These are phyloP conservation scores for Melanogrammus aeglefinus DNA, from an alignment of 2,797 vertebrate genomes.

Conservation along the genomic window DNA sequence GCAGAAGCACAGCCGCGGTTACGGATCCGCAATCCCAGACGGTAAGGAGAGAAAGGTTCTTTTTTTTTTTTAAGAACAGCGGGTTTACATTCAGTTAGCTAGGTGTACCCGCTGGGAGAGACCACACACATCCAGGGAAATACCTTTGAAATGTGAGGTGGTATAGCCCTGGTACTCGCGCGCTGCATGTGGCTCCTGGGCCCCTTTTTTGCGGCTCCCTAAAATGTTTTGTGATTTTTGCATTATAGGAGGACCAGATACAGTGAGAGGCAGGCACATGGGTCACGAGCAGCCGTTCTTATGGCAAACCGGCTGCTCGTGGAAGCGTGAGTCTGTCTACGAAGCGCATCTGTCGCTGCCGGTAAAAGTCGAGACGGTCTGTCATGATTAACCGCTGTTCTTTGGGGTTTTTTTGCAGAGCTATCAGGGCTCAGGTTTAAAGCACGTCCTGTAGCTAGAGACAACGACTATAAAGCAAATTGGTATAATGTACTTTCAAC, in stretches of 20 bases:
- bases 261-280: constrained; percentile 65
- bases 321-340: background rate
- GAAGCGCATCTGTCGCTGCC: background rate
- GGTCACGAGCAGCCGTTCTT: constrained; percentile 50
- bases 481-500: background rate
- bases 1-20: constrained; percentile 33
- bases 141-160: constrained; percentile 74
- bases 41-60: constrained; percentile 40
- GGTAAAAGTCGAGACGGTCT: background rate
- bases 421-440: background rate
- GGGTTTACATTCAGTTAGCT: constrained; percentile 45
- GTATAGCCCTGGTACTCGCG: constrained; percentile 74
- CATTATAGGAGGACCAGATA: constrained; percentile 69
- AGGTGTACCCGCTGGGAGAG: constrained; percentile 62
- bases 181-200: constrained; percentile 76
- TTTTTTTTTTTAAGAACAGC: constrained; percentile 44
- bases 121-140: constrained; percentile 61
- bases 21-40: constrained; percentile 25
- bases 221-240: constrained; percentile 74
- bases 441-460: background rate
- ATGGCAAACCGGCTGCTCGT: constrained; percentile 36
- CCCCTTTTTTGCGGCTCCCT: constrained; percentile 78
- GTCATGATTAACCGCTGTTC: constrained; percentile 1
- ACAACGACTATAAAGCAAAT: background rate
- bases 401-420: background rate